Evolutionary conservation across 2,113 vertebrate genomes (phyloP).

Genomic region (Centropus unirufus): DNA sequence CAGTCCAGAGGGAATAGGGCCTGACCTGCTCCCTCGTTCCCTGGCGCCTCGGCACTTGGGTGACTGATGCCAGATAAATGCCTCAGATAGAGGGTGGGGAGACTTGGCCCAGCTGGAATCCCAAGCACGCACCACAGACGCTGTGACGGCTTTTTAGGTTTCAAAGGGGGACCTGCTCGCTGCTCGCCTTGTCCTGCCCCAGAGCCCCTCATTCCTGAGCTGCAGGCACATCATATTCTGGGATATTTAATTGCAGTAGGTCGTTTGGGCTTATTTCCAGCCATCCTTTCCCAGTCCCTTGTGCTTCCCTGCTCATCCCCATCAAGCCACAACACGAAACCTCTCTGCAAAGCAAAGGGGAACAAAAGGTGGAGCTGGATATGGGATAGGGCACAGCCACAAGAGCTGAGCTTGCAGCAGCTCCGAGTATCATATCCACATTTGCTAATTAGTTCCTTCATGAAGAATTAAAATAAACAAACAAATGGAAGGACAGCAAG

Average conservation of each 20-base stretch:
- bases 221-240: fast-evolving
- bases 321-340: neutral
- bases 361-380: fast-evolving
- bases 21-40: neutral
- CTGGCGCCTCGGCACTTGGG: conserved; percentile 42
- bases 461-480: conserved; percentile 53
- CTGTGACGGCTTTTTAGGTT: neutral
- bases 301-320: neutral
- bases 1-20: neutral
- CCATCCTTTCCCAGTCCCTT: neutral
- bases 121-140: neutral
- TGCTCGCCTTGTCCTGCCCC: neutral
- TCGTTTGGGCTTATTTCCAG: neutral
- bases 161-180: neutral
- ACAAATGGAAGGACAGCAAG: conserved; percentile 32
- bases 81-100: conserved; percentile 63
- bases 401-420: neutral
- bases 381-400: neutral
- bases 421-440: neutral
- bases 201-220: neutral
- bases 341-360: neutral
- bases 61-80: conserved; percentile 66
- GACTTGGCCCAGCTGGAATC: conserved; percentile 1
- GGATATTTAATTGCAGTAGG: neutral
- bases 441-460: conserved; percentile 45